Evolutionary conservation across 2,113 vertebrate species (phyloP).

Genomic region (Pelecanus crispus): DNA sequence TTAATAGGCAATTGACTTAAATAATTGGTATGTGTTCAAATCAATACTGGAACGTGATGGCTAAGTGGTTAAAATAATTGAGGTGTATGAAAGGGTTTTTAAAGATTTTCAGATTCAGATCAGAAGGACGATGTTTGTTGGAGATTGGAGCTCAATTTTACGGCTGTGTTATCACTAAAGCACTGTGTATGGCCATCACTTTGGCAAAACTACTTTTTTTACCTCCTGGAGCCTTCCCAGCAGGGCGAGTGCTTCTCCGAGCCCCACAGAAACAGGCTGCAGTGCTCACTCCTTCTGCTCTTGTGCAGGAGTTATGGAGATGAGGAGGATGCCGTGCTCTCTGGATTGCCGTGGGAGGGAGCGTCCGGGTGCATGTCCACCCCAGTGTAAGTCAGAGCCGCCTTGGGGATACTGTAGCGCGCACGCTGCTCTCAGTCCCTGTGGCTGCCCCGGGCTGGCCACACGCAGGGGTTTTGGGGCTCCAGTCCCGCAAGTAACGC

Average conservation of each 20-base stretch:
- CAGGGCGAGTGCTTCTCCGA: not conserved
- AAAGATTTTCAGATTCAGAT: not conserved
- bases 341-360: not conserved
- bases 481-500: not conserved
- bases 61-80: conserved; percentile 47
- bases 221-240: not conserved
- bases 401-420: fast-evolving
- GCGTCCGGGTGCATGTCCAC: not conserved
- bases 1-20: conserved; percentile 64
- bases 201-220: not conserved
- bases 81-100: not conserved
- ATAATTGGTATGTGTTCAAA: conserved; percentile 36
- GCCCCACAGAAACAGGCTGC: not conserved
- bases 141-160: not conserved
- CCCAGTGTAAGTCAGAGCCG: not conserved
- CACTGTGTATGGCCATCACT: fast-evolving
- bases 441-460: not conserved
- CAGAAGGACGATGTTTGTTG: not conserved
- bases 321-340: not conserved
- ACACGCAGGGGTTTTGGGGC: fast-evolving
- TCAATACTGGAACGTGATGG: conserved; percentile 17
- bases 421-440: not conserved
- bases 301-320: not conserved
- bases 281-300: not conserved
- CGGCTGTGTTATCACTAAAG: not conserved